phyloP scores from a whole-genome alignment of 2,113 vertebrate species.

The Zosterops pallidus region DNA sequence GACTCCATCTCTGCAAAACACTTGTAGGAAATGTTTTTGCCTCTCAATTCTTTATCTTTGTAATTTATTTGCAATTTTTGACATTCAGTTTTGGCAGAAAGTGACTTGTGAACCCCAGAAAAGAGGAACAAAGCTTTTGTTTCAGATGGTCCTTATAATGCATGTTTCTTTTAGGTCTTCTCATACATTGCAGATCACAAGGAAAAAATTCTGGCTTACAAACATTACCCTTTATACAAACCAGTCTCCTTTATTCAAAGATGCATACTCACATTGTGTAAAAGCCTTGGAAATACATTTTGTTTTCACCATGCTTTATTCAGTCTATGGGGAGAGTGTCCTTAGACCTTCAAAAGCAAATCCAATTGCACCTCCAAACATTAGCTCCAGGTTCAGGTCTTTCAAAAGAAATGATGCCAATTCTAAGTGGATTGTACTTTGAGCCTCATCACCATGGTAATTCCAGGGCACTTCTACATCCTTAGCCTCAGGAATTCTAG shows the following conservation, averaged over 20 bases:
- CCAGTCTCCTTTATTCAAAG: neutral
- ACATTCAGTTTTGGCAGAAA: neutral
- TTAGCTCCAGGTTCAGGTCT: neutral
- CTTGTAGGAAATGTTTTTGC: neutral
- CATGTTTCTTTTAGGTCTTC: neutral
- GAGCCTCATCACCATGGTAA: neutral
- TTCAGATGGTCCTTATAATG: neutral
- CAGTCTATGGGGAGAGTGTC: accelerated
- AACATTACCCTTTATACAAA: neutral
- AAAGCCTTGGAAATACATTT: neutral
- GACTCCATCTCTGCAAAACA: neutral
- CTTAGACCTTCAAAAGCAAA: neutral
- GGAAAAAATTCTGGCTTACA: neutral
- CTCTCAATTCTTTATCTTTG: neutral
- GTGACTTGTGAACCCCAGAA: neutral
- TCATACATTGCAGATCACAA: neutral
- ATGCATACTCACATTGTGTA: neutral
- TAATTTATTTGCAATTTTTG: neutral
- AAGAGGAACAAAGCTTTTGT: neutral
- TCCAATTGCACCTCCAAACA: neutral
- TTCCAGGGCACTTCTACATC: neutral
- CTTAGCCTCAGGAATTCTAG: neutral
- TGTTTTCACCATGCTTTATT: neutral
- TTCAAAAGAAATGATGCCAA: neutral
- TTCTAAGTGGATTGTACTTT: neutral